Base-by-base conservation (phyloP, 2,888 invertebrate species). In the Cheilosia vernalis region DNA sequence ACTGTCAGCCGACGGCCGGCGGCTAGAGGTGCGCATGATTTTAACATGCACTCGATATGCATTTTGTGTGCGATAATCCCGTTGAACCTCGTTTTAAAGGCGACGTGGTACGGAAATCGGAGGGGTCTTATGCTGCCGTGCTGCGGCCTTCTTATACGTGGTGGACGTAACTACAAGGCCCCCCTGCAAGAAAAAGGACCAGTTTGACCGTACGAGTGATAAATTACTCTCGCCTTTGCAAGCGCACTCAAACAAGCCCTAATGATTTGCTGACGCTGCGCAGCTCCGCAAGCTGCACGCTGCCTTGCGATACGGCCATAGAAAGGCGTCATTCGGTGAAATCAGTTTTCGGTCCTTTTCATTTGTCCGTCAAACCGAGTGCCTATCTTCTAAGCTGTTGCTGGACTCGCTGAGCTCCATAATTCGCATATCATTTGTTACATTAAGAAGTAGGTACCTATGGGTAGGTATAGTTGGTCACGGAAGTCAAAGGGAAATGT, bases 211-310 rank as follows among this genome's bases (percentile, higher is more conserved):
- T 37, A 66, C 63, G 60, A 81, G 80, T 85, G 85, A 85, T 81
- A 81, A 85, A 85, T 85, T 80, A 60, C 76, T 66, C 61, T 81
- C 70, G 85, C 80, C 85, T 72, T 61, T 61, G 76, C 70, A 66
- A 76, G 80, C 74, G 76, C 85, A 81, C 72, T 85, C 56, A 67
- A 85, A 81, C 85, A 81, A 85, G 80, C 81, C 85, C 81, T 85
- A 85, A 81, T 85, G 85, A 85, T 76, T 72, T 85, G 85, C 81
- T 81, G 80, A 70, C 79, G 76, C 61, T 76, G 74, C 58, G 77
- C 76, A 33, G 33, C 33, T 33, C 44, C 13, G 17, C 44, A 33
- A 3, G 33, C 33, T 44, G 17, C 47, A 37, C 13, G 37, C 37
- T 10, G 37, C 58, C n/a, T 70, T 82, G 77, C 82, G 77, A 72